Evolutionary conservation across 1,140 invertebrate species (phyloP).

Genomic region (Pachyrhynchus sulphureomaculatus): DNA sequence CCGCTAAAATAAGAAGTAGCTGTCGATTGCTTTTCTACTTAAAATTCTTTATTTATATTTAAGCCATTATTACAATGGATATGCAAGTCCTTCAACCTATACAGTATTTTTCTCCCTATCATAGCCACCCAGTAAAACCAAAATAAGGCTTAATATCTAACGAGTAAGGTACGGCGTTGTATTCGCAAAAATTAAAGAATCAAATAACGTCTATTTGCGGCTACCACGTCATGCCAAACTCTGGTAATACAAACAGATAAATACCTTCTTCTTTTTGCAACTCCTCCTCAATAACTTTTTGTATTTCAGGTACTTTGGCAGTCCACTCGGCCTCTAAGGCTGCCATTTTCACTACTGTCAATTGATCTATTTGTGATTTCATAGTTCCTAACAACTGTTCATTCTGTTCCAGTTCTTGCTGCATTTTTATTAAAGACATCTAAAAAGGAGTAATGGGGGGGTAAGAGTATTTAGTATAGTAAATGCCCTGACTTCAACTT

Average conservation of each 20-base stretch:
- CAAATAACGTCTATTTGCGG: too few species aligned
- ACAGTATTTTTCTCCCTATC: too few species aligned
- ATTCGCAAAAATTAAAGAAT: too few species aligned
- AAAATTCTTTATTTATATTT: too few species aligned
- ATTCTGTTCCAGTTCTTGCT: conserved; percentile 32
- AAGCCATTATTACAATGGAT: too few species aligned
- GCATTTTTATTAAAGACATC: conserved; percentile 39
- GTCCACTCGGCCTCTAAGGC: conserved; percentile 40
- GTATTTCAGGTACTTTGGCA: conserved; percentile 28
- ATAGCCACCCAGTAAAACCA: too few species aligned
- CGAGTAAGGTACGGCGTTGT: too few species aligned
- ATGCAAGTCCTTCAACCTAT: too few species aligned
- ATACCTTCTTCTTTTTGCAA: conserved; percentile 27
- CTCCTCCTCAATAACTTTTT: conserved; percentile 31
- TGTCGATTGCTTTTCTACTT: too few species aligned
- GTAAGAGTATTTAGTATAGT: conserved; percentile 7
- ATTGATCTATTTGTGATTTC: conserved; percentile 32
- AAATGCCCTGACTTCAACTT: neutral
- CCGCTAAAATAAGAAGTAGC: too few species aligned
- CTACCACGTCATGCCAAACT: too few species aligned
- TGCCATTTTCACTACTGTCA: conserved; percentile 25
- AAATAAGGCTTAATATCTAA: too few species aligned
- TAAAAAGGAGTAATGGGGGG: conserved; percentile 19
- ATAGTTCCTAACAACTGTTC: conserved; percentile 28
- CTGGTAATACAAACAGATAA: neutral